Evolutionary conservation across 2,888 invertebrate species (phyloP), one percentile per base, ranked within the genome.

Genomic region (Nomada fabriciana): DNA sequence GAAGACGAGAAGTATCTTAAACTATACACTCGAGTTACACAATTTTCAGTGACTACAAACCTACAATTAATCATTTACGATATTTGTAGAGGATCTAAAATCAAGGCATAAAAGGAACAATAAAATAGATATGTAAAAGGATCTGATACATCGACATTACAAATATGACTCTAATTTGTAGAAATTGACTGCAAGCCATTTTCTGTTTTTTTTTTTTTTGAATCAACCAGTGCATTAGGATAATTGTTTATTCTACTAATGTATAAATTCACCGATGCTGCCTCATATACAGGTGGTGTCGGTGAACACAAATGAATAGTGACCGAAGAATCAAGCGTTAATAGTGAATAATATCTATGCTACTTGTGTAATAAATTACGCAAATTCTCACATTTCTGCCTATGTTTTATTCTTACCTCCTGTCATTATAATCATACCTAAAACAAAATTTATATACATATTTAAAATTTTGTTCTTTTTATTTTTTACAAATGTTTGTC

Each of bases 1-100:
- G 94, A 91, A 90, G 94, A 71, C 93, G 91, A 86, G 94, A 94
- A 91, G 93, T 92, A 91, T 91, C 91, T 84, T 92, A 89, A 92
- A 59, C 10, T 47, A 13, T 47, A 47, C 47, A 47, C 11, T 47
- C 15, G 47, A 47, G 47, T 15, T 47, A 47, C 1, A 47, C 13
- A 47, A 47, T 13, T 47, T 13, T 13, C 47, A 15, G 15, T 47
- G 47, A 47, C 47, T 47, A 47, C 47, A 13, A 47, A 47, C 47
- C 0, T 47, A 10, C 13, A 47, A 15, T 36, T 36, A 36, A 7
- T 36, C 36, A 7, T 47, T 52, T 42, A 11, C 23, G 2, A 15
- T 15, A 69, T 20, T 36, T 20, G 3, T 65, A 36, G 55, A 60
- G 36, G 3, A 20, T 60, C 29, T 43, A 69, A 80, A 80, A 53